Evolutionary conservation across 2,797 vertebrate species (phyloP), one percentile per base, ranked within the genome.

Genomic region (Sandelia bainsii): DNA sequence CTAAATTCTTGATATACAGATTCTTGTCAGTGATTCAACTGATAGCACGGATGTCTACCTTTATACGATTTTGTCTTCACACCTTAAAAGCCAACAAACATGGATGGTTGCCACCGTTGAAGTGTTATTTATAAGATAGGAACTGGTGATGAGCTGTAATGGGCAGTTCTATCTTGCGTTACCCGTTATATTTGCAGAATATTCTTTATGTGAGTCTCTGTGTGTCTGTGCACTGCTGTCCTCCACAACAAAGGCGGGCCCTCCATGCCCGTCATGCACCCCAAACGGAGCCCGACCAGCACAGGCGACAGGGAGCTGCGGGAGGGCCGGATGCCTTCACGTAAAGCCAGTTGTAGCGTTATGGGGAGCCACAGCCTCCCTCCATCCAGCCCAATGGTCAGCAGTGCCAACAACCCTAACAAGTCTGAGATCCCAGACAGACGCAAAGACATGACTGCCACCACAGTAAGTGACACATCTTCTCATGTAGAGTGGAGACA

Each of bases 351-450:
- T 66, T 96, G 96, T 91, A 96, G 96, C 0, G 93, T 96, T 3
- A 95, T 95, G 39, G 95, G 96, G 44, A 95, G 96, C 49, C 94
- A 95, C 45, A 95, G 95, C 79, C 92, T 96, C 61, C 95, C 95
- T 11, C 96, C 97, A 1, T 96, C 96, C 81, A 97, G 96, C 92
- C 96, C 96, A 2, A 97, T 97, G 96, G 97, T 97, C 84, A 97
- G 97, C 95, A 96, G 96, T 12, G 97, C 97, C 86, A 96, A 97
- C 93, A 97, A 97, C 90, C 97, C 97, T 75, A 98, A 98, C 92
- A 97, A 97, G 87, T 94, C 96, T 0, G 97, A 98, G 91, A 97
- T 98, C 87, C 97, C 96, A 0, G 96, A 97, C 79, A 94, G 96
- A 61, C 95, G 96, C 89, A 97, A 97, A 90, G 96, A 97, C 87